These are phyloP conservation scores for Riparia riparia DNA, from an alignment of 2,113 vertebrate genomes.

Conservation along the genomic window DNA sequence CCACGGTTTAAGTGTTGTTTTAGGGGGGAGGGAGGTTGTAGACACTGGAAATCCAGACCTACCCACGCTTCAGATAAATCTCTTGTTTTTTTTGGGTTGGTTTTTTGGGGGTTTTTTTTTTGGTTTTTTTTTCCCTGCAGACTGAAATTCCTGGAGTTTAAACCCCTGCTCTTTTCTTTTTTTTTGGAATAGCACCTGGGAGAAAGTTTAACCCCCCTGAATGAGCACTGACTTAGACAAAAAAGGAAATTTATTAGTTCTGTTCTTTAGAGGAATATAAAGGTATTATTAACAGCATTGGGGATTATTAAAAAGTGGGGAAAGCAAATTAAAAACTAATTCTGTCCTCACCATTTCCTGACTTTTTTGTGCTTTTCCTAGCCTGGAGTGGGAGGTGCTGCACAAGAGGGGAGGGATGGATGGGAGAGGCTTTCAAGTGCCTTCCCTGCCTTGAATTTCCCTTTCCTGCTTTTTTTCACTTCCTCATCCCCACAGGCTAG, in stretches of 20 bases:
- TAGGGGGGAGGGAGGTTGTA: neutral
- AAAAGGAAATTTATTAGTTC: neutral
- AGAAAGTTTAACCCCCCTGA: slow-evolving; percentile 3
- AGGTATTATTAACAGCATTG: neutral
- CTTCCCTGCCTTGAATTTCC: neutral
- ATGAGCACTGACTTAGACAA: neutral
- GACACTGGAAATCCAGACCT: neutral
- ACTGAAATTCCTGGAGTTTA: neutral
- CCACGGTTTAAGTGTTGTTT: neutral
- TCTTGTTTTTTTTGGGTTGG: neutral
- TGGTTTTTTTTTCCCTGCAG: neutral
- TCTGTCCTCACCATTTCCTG: neutral
- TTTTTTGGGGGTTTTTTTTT: no score
- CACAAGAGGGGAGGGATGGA: neutral
- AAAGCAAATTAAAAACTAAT: slow-evolving; percentile 30
- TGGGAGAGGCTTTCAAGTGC: neutral
- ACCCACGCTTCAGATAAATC: neutral
- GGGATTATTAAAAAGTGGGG: neutral
- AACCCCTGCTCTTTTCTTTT: neutral
- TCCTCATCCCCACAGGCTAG: rapidly evolving
- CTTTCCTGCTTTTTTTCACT: neutral
- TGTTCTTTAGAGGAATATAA: neutral
- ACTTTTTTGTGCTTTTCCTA: neutral
- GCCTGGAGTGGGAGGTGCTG: neutral
- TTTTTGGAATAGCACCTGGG: neutral